A percentile compares a stretch with the other conserved stretches of the same genome.
phyloP scores from a whole-genome alignment of 2,797 vertebrate species.

The Halcyon leucocephala region DNA sequence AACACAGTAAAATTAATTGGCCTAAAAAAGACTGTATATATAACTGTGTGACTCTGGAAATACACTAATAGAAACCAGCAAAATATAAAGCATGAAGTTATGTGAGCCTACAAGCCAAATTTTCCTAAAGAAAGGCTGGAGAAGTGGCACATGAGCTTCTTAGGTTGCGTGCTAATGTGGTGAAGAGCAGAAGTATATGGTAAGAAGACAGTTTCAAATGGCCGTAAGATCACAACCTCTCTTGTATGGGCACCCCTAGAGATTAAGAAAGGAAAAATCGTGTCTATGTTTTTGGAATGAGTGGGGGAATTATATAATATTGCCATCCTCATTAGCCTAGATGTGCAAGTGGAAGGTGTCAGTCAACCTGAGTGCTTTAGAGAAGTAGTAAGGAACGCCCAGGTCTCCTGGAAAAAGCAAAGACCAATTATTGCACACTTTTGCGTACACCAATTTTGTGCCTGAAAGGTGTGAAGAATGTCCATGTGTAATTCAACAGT shows the following conservation, averaged over 20 bases:
- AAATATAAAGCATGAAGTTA: not conserved
- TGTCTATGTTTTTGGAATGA: not conserved
- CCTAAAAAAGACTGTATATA: not conserved
- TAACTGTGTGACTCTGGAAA: not conserved
- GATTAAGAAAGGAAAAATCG: not conserved
- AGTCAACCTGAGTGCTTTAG: not conserved
- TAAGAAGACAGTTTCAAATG: not conserved
- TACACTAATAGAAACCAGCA: not conserved
- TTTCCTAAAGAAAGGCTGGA: not conserved
- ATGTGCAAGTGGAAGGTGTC: not conserved
- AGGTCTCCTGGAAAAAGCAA: not conserved
- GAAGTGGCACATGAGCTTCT: not conserved
- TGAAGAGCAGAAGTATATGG: not conserved
- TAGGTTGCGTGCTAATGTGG: not conserved
- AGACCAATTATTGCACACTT: not conserved
- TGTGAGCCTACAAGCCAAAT: not conserved
- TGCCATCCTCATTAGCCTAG: not conserved
- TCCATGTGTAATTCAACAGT: not conserved
- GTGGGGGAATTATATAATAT: not conserved
- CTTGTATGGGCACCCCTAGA: not conserved
- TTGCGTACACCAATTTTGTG: not conserved
- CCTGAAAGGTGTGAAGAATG: not conserved
- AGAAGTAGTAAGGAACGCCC: not conserved
- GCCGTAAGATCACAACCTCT: slow-evolving; percentile 3
- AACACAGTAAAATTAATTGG: not conserved